These are phyloP conservation scores for Arbacia lixula DNA, from an alignment of 53 echinoderm and acorn worm species.

Conservation along the genomic window DNA sequence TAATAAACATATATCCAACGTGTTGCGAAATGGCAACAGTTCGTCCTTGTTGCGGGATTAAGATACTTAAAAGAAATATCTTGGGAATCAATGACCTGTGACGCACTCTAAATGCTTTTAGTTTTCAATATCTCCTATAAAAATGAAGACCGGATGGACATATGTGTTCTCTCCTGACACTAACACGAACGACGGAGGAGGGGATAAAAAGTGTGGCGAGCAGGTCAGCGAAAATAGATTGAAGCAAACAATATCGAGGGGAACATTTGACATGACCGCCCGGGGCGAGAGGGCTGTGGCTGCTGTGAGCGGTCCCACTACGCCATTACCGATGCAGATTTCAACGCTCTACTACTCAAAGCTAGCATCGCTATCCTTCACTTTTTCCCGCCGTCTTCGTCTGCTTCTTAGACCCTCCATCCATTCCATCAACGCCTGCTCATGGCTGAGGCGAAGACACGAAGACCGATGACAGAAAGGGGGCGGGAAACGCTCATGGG, in stretches of 20 bases:
- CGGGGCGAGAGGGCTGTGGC: conserved; percentile 31
- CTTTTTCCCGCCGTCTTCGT: background rate
- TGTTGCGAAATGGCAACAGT: background rate
- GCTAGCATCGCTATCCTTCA: background rate
- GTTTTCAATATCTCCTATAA: conserved; percentile 32
- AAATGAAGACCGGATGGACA: conserved; percentile 32
- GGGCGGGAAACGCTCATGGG: conserved; percentile 58
- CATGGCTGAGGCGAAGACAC: conserved; percentile 17
- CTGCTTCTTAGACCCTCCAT: conserved; percentile 1
- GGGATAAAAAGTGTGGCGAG: background rate
- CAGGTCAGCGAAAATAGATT: conserved; percentile 29
- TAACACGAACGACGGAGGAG: background rate
- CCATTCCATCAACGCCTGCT: conserved; percentile 38
- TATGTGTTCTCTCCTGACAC: conserved; percentile 24
- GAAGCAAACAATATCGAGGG: background rate
- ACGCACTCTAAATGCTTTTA: conserved; percentile 47
- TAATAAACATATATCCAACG: too few species aligned
- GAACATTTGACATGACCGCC: conserved; percentile 60
- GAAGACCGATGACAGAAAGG: conserved; percentile 32
- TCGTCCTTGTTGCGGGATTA: conserved; percentile 25
- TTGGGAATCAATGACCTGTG: conserved; percentile 49
- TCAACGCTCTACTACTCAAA: conserved; percentile 30
- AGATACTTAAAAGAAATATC: conserved; percentile 7
- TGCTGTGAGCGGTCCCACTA: conserved; percentile 46
- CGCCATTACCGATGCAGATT: conserved; percentile 44